phyloP scores from a whole-genome alignment of 2,797 vertebrate species.

The Sylvilagus floridanus region DNA sequence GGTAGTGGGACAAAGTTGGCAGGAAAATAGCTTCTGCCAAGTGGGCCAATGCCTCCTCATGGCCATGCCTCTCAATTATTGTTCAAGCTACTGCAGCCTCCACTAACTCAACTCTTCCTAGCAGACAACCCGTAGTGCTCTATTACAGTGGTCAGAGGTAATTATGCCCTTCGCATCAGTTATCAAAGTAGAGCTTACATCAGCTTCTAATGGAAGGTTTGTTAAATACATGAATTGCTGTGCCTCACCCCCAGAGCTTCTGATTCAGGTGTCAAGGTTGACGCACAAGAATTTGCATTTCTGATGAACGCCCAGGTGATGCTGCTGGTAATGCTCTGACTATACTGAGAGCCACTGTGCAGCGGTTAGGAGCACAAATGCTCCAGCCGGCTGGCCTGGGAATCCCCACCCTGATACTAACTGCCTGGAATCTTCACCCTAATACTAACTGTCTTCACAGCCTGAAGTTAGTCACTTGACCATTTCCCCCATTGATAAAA shows the following conservation, averaged over 20 bases:
- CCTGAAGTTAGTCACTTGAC: slow-evolving; percentile 39
- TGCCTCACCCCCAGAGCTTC: neutral
- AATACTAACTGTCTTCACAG: neutral
- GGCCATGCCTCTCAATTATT: neutral
- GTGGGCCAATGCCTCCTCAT: neutral
- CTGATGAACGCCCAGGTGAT: neutral
- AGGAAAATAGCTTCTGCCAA: neutral
- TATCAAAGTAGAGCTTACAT: slow-evolving; percentile 21
- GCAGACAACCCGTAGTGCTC: neutral
- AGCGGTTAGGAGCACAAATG: neutral
- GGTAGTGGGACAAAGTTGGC: neutral
- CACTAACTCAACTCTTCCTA: neutral
- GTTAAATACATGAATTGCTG: slow-evolving; percentile 47
- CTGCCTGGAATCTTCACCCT: neutral
- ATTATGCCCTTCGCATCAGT: neutral
- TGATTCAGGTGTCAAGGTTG: neutral
- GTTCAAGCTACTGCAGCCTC: neutral
- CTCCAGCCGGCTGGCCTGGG: neutral
- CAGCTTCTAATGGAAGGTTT: neutral
- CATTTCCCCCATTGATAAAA: neutral
- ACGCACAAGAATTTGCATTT: slow-evolving; percentile 25
- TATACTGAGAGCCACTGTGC: neutral
- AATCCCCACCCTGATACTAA: neutral
- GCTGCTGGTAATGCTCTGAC: neutral
- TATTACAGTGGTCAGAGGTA: neutral